A percentile compares a stretch with the other conserved stretches of the same genome.
Evolutionary conservation across 2,797 vertebrate species (phyloP).

Genomic region (Agapornis canus): DNA sequence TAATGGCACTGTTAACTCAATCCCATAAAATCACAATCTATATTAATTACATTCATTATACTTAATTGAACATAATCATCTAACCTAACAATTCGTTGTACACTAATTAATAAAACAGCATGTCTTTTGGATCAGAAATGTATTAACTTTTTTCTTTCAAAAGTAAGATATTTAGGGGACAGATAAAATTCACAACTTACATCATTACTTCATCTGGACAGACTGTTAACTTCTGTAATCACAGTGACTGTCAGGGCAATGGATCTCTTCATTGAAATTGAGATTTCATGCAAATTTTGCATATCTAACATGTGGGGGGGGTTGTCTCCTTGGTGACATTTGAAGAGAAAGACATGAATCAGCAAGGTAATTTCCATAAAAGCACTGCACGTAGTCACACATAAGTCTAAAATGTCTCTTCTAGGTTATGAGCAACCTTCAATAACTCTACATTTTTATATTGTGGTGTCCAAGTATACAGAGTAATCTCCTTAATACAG

Average conservation of each 20-base stretch:
- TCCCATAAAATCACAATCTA: constrained; percentile 64
- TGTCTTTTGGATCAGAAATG: constrained; percentile 52
- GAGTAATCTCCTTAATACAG: neutral
- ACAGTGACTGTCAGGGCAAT: neutral
- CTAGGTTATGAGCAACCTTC: neutral
- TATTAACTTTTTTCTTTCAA: neutral
- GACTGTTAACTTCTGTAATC: neutral
- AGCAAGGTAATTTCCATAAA: neutral
- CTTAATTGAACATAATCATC: constrained; percentile 73
- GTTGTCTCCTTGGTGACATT: neutral
- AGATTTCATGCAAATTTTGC: neutral
- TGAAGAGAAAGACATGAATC: neutral
- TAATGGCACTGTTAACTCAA: constrained; percentile 72
- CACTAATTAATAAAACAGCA: constrained; percentile 74
- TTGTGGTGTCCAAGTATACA: neutral
- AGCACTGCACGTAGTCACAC: neutral
- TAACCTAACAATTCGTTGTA: constrained; percentile 72
- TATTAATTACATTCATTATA: constrained; percentile 75
- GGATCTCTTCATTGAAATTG: neutral
- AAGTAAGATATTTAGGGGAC: neutral
- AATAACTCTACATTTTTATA: neutral
- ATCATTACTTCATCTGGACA: neutral
- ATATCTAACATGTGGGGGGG: neutral
- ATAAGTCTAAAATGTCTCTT: neutral
- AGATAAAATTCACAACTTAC: neutral